Base-by-base conservation (phyloP, 1,140 invertebrate species). In the Proctacanthus coquilletti region DNA sequence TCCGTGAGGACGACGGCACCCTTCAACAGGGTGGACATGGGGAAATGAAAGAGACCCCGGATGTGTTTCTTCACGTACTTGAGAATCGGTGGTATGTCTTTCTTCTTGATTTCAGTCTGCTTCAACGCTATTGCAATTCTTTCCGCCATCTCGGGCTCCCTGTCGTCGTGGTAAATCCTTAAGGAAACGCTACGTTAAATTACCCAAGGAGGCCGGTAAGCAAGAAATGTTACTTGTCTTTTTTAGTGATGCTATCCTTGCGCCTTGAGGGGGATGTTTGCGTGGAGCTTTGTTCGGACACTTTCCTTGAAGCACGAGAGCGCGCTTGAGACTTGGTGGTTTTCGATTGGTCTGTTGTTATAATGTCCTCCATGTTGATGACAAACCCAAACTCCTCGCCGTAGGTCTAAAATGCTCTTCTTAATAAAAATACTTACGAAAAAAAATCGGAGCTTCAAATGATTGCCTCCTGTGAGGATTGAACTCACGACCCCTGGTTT, bases 401-500 rank as follows among this genome's bases (percentile, higher is more conserved):
- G 52, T 89, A 92, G 29, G 84, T 72, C 72, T 70, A n/a, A n/a
- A n/a, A n/a, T n/a, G n/a, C n/a, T n/a, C n/a, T n/a, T n/a, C n/a
- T n/a, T n/a, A n/a, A n/a, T n/a, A n/a, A n/a, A n/a, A n/a, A n/a
- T n/a, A n/a, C n/a, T n/a, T n/a, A n/a, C n/a, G n/a, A n/a, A n/a
- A n/a, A n/a, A n/a, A n/a, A n/a, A n/a, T n/a, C n/a, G n/a, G n/a
- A n/a, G n/a, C n/a, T n/a, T n/a, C n/a, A n/a, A n/a, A n/a, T n/a
- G n/a, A n/a, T n/a, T 72, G 73, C 72, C 72, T 72, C 73, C 72
- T 72, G 71, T 75, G 77, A 80, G 78, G 71, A 72, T 80, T 73
- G 78, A 80, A 80, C 77, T 79, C 76, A 74, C 76, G 78, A 80
- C 77, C 77, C 75, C 76, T 79, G 76, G 77, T 80, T 82, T 82